Percentiles rank a stretch among this genome's conserved stretches.
These are phyloP conservation scores for Peromyscus aztecus DNA, from an alignment of 2,797 vertebrate genomes.

Conservation along the genomic window DNA sequence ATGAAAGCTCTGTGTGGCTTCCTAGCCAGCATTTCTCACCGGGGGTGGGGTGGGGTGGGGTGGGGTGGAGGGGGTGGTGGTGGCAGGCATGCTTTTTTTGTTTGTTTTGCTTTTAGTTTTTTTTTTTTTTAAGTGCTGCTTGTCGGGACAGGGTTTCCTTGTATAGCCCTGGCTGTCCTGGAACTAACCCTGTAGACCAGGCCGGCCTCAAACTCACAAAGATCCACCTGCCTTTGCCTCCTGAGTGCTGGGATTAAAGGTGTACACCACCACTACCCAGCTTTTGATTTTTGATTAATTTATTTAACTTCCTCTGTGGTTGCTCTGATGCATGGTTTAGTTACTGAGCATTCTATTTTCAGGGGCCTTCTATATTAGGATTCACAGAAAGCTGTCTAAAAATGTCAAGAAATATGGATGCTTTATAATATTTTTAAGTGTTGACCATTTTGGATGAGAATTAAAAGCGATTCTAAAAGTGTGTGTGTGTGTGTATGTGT, in stretches of 20 bases:
- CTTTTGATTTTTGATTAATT: slow-evolving; percentile 47
- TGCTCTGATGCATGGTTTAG: neutral
- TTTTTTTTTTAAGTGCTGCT: too few species aligned
- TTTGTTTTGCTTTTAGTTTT: too few species aligned
- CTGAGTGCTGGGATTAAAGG: too few species aligned
- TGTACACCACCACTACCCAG: too few species aligned
- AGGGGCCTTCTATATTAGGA: neutral
- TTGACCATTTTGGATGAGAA: slow-evolving; percentile 17
- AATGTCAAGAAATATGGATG: neutral
- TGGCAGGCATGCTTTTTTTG: neutral
- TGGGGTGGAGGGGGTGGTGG: too few species aligned
- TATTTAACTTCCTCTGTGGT: neutral
- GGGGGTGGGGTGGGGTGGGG: too few species aligned
- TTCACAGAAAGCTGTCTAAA: slow-evolving; percentile 59
- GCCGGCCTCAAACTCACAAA: too few species aligned
- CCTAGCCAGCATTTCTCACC: neutral
- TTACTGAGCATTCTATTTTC: slow-evolving; percentile 38
- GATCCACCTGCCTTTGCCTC: too few species aligned
- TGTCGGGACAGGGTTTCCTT: too few species aligned
- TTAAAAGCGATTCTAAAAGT: neutral
- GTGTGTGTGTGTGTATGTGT: neutral
- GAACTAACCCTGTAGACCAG: too few species aligned
- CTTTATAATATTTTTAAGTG: slow-evolving; percentile 18
- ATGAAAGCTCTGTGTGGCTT: neutral
- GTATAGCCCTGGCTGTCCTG: too few species aligned